Evolutionary conservation across 1,140 invertebrate genomes (phyloP).

Genomic region (Wasmannia auropunctata): DNA sequence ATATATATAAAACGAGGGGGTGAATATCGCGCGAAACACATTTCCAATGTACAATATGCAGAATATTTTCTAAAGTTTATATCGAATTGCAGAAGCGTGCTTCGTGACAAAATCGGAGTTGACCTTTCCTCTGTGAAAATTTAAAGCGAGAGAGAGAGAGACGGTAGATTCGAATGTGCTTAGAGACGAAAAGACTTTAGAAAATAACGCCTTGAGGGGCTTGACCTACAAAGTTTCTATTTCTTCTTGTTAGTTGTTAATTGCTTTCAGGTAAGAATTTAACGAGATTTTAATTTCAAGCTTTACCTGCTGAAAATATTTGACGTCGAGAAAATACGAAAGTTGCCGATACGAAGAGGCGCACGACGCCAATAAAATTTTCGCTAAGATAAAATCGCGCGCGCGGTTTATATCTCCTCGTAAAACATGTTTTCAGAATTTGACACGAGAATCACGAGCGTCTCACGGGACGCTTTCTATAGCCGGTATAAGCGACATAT

Average conservation of each 20-base stretch:
- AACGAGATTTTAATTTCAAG: background rate
- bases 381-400: constrained; percentile 18
- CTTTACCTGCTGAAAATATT: background rate
- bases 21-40: background rate
- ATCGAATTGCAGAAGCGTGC: background rate
- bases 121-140: constrained; percentile 2
- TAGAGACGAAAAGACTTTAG: background rate
- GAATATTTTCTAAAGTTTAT: constrained; percentile 16
- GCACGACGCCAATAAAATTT: background rate
- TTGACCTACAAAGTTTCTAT: background rate
- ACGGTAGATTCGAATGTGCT: background rate
- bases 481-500: background rate
- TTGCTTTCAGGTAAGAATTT: background rate
- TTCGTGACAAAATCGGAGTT: constrained; percentile 15
- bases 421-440: background rate
- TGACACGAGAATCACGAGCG: background rate
- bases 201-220: background rate
- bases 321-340: background rate
- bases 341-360: background rate
- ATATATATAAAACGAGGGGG: background rate
- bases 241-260: no score
- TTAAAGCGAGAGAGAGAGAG: background rate
- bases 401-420: background rate
- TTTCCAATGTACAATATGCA: background rate
- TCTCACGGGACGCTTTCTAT: background rate